Base-by-base conservation (phyloP, 1,140 invertebrate genomes). In the Paracyclopina nana region DNA sequence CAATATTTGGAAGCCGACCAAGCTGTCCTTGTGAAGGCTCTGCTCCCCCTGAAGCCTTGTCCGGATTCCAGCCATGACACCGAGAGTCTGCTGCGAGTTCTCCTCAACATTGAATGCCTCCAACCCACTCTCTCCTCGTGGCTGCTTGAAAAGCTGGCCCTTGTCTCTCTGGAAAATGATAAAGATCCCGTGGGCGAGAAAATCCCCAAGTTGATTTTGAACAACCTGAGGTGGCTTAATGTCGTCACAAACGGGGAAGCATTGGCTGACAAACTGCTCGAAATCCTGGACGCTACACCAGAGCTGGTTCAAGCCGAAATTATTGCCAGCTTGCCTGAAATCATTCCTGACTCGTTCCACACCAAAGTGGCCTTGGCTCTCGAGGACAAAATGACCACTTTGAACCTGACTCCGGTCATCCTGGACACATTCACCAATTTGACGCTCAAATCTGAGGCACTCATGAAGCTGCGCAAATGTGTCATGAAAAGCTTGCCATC, bases 371-470 rank as follows among this genome's bases (percentile, higher is more conserved):
- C 20, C 16, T 11, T n/a, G n/a, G 14, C 28, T 6, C 27, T 48
- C 18, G 14, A 29, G 28, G 45, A 48, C 14, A 22, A 28, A 29
- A 26, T 29, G 22, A 29, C 11, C 4, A 24, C 14, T n/a, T n/a
- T 3, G 5, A 28, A 48, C n/a, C 25, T 48, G 11, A 28, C 14
- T 20, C n/a, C 25, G 11, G 28, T 29, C 3, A 48, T 48, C 12
- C 28, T 48, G 45, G 45, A 48, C 11, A 12, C 45, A 2, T 27
- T 48, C 16, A 48, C 45, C 27, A 48, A 48, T 12, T 14, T 48
- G 4, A 28, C 2, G 5, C 22, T 48, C 11, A 14, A 28, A n/a
- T 22, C 20, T 16, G 45, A 48, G 4, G 28, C 30, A 4, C 16
- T 48, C 4, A 14, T 16, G 25, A 28, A 48, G 16, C n/a, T 48